Conservation (phyloP, 2,797 vertebrate species). For the Bovichtus diacanthus region DNA sequence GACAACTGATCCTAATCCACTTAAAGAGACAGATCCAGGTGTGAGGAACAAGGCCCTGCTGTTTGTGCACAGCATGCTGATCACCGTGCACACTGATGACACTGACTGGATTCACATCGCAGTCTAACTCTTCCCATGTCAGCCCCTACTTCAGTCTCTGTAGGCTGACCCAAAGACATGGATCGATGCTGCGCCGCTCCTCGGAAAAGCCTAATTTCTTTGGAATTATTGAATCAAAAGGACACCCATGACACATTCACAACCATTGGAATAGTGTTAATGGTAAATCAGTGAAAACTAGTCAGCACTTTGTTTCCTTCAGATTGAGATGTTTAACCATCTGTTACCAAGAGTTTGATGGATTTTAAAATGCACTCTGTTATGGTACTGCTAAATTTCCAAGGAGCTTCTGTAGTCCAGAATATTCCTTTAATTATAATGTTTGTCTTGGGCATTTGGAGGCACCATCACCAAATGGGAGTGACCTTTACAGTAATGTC, state of each 20-base stretch:
- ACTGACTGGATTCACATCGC: not conserved
- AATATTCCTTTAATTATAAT: not conserved
- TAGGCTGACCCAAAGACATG: too few species aligned
- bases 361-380: not conserved
- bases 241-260: not conserved
- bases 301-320: not conserved
- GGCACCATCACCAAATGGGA: not conserved
- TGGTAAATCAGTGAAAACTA: not conserved
- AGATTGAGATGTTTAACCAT: not conserved
- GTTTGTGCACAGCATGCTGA: not conserved
- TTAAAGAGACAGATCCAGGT: not conserved
- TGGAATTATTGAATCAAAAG: not conserved
- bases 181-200: not conserved
- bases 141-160: not conserved
- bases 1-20: not conserved
- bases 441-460: not conserved
- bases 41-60: not conserved
- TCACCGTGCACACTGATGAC: not conserved
- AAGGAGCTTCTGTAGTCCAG: not conserved
- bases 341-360: not conserved
- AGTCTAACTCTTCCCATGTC: not conserved
- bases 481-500: not conserved
- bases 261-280: constrained; percentile 1
- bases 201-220: constrained; percentile 2
- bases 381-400: not conserved